Percentiles rank a stretch among this genome's conserved stretches.
phyloP scores from a whole-genome alignment of 2,888 invertebrate species.

The Epinotia bilunana region DNA sequence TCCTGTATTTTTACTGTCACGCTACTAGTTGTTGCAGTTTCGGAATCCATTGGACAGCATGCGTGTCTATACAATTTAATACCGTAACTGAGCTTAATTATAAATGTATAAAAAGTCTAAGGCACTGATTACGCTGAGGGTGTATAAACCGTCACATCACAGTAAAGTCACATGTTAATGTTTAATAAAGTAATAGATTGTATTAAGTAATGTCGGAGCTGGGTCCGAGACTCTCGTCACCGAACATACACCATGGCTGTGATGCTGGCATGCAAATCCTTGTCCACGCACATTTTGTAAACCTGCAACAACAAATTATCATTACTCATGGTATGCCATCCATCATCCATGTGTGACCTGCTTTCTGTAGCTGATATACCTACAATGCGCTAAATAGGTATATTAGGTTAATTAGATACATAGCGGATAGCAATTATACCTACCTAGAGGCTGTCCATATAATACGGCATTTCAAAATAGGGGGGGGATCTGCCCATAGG shows the following conservation, averaged over 20 bases:
- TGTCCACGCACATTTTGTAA: constrained; percentile 63
- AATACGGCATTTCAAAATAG: too few species aligned
- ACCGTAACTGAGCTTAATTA: constrained; percentile 54
- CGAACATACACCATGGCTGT: constrained; percentile 63
- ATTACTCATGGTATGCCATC: not conserved
- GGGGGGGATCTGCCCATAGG: too few species aligned
- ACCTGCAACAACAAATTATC: constrained; percentile 59
- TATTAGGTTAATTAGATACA: not conserved
- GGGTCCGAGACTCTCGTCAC: constrained; percentile 64
- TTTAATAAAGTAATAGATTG: constrained; percentile 46
- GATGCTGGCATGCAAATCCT: constrained; percentile 57
- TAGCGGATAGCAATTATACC: not conserved
- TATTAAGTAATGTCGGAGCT: constrained; percentile 69
- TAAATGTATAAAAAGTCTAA: constrained; percentile 54
- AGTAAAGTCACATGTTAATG: constrained; percentile 49
- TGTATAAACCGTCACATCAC: constrained; percentile 50
- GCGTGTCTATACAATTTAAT: constrained; percentile 52
- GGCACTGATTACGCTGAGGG: constrained; percentile 59
- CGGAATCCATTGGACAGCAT: constrained; percentile 79
- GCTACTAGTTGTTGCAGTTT: constrained; percentile 60
- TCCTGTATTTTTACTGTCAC: constrained; percentile 64
- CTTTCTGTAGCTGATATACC: too few species aligned
- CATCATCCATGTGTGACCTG: too few species aligned
- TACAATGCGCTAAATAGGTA: not conserved
- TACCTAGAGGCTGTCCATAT: too few species aligned